These are phyloP conservation scores for Oxycera nigricornis DNA, from an alignment of 2,888 invertebrate species.

Conservation along the genomic window DNA sequence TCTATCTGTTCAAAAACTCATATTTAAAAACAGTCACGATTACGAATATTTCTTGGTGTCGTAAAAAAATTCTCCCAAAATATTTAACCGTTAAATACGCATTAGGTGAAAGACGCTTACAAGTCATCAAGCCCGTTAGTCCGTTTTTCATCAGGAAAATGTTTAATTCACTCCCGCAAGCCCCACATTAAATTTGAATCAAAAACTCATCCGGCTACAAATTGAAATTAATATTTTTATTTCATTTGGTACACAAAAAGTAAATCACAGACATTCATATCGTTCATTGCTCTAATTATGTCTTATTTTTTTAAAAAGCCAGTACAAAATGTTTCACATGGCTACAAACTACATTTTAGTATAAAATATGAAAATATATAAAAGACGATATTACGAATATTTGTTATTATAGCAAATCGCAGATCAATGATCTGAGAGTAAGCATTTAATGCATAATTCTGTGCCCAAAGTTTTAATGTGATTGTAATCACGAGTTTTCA, in stretches of 20 bases:
- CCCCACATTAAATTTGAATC: too few species aligned
- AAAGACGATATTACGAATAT: neutral
- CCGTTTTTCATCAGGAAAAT: too few species aligned
- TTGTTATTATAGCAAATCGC: neutral
- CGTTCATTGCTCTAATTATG: slow-evolving; percentile 45
- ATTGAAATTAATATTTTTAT: neutral
- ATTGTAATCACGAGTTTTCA: neutral
- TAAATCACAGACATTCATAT: slow-evolving; percentile 38
- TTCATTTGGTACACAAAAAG: neutral
- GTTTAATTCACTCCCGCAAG: too few species aligned
- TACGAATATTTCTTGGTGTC: too few species aligned
- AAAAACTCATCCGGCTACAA: neutral
- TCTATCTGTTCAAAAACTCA: too few species aligned
- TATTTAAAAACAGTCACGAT: too few species aligned
- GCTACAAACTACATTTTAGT: slow-evolving; percentile 43
- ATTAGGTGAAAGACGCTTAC: too few species aligned
- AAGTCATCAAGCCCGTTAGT: too few species aligned
- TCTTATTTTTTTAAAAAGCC: slow-evolving; percentile 38
- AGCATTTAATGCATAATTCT: neutral
- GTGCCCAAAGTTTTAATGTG: neutral
- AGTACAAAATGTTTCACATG: slow-evolving; percentile 41
- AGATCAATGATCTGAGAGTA: too few species aligned
- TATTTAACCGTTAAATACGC: too few species aligned
- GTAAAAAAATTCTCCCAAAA: too few species aligned
- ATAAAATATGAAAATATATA: slow-evolving; percentile 42